These are phyloP conservation scores for Sturnira hondurensis DNA, from an alignment of 2,113 vertebrate species.

Conservation along the genomic window DNA sequence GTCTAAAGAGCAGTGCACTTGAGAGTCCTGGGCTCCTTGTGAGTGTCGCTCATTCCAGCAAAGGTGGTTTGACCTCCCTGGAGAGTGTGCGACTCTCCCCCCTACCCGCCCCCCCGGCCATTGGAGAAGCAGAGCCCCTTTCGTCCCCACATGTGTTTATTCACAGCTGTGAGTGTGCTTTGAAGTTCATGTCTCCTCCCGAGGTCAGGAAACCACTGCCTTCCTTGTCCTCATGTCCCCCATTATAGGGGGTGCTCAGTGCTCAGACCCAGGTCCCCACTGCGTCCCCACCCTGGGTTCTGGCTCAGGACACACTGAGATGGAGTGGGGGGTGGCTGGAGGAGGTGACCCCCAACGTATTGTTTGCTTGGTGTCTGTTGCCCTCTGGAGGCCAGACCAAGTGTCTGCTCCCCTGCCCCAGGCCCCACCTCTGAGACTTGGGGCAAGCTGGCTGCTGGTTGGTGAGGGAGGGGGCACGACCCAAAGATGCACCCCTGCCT, in stretches of 20 bases:
- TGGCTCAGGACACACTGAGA: background rate
- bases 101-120: background rate
- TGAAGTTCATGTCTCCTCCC: background rate
- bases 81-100: accelerated
- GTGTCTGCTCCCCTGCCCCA: background rate
- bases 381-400: background rate
- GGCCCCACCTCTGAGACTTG: background rate
- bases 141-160: accelerated
- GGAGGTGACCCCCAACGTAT: background rate
- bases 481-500: background rate
- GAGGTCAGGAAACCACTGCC: background rate
- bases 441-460: too few species aligned
- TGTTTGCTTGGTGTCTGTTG: background rate
- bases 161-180: background rate
- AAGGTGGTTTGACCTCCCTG: accelerated
- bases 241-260: background rate
- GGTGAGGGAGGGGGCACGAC: too few species aligned
- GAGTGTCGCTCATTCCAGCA: accelerated
- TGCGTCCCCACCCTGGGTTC: background rate
- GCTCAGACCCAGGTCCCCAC: background rate
- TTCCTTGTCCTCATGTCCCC: background rate
- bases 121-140: accelerated
- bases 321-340: background rate
- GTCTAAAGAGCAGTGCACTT: too few species aligned
- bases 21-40: background rate